Base-by-base conservation (phyloP, 2,888 invertebrate species). In the Trisateles emortualis region DNA sequence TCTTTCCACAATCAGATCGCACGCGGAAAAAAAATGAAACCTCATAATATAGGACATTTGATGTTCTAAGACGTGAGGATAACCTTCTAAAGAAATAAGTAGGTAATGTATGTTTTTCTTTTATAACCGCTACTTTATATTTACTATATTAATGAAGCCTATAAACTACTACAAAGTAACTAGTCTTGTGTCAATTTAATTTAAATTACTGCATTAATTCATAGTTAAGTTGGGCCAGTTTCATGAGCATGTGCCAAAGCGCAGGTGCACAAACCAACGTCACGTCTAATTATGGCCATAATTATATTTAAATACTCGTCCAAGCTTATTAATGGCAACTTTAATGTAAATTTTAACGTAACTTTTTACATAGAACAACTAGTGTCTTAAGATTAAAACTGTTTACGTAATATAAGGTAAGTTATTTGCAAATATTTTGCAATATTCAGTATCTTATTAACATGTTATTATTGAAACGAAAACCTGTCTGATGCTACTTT, bases 241-340 rank as follows among this genome's bases (percentile, higher is more conserved):
- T n/a, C n/a, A n/a, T 51, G 2, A 42, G 46, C 53, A 64, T 53
- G 59, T 60, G 71, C 16, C 17, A 29, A 17, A n/a, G n/a, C 26
- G 58, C 74, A 74, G 68, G 62, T 74, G 71, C 49, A 17, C 39
- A 29, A 42, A 45, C 42, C 26, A 35, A 29, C 6, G 19, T 30
- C n/a, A 32, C 8, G 11, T 43, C 30, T 49, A 56, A 58, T 45
- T 40, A 52, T 17, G n/a, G 4, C 36, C 39, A 36, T 48, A 52
- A 9, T 16, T n/a, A 26, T 48, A 45, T 66, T 38, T 9, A 19
- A 41, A 52, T 50, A 36, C 40, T 35, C 2, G 32, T 16, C 6
- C 11, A 17, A 26, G 26, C 14, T 8, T 8, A 26, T 8, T 26
- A 26, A 13, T 33, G 8, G 14, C 9, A n/a, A 16, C 14, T 51